Evolutionary conservation across 2,888 invertebrate genomes (phyloP), one percentile per base, ranked within the genome.

Genomic region (Steinernema hermaphroditum): DNA sequence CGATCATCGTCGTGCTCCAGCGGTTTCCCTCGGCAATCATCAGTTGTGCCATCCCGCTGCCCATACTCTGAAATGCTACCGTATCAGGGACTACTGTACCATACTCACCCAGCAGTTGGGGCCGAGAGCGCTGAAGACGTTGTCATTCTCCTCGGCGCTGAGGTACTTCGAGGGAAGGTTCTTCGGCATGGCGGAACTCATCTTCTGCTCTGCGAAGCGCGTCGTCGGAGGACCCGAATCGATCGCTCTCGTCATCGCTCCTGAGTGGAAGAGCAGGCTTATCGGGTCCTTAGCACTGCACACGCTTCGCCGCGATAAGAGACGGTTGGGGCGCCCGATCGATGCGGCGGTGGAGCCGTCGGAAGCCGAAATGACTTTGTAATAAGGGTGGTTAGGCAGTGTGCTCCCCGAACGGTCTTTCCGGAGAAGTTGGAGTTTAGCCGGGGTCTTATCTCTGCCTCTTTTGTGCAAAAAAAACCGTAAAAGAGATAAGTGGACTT

Each of bases 121-220:
- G 2, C 54, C 54, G 24, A 54, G 27, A 16, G 54, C 54, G 14
- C 54, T 22, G 54, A 54, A 54, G 2, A 54, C 54, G 27, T 54
- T 54, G 9, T 2, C 54, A 27, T 54, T 54, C 19, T 54, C 54
- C 54, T 54, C 54, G 54, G 22, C 24, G 24, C 24, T 54, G 24
- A 54, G 54, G 54, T 54, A 54, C 54, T 54, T 54, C 27, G 54
- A 54, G 27, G 54, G 54, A 16, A 54, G 24, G 54, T 54, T 54
- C 54, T 54, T 54, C 54, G 22, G 2, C 8, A 2, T 6, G 27
- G 6, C 27, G 54, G 54, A 9, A 24, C 54, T 54, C 54, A 54
- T 54, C 27, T 54, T 54, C 54, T 19, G 12, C n/a, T 54, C 54
- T 22, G 19, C 27, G n/a, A 54, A 27, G 27, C 54, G 54, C 14